Evolutionary conservation across 2,113 vertebrate genomes (phyloP).

Genomic region (Gymnarchus niloticus): DNA sequence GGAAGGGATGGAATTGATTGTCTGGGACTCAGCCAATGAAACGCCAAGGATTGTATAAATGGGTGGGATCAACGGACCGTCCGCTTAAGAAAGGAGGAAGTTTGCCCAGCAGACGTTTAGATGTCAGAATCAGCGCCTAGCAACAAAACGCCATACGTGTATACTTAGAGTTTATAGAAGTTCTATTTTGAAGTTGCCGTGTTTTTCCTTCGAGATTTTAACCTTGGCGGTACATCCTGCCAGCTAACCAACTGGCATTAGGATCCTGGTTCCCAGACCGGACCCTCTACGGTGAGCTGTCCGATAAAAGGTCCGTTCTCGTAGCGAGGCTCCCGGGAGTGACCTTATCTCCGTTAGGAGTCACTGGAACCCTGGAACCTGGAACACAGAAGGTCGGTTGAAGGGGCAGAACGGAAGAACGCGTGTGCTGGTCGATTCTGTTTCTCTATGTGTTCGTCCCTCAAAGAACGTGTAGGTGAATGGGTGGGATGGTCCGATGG

Average conservation of each 20-base stretch:
- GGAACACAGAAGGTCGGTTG: not conserved
- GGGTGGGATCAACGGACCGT: constrained; percentile 29
- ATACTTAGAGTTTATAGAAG: not conserved
- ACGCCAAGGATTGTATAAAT: not conserved
- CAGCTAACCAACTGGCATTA: not conserved
- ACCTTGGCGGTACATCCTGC: not conserved
- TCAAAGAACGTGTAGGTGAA: not conserved
- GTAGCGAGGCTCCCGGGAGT: not conserved
- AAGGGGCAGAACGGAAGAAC: not conserved
- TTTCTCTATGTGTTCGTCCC: too few relatives aligned
- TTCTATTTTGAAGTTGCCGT: not conserved
- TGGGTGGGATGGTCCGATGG: not conserved
- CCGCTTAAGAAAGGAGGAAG: constrained; percentile 20
- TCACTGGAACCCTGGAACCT: too few relatives aligned
- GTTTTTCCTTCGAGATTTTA: not conserved
- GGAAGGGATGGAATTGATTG: not conserved
- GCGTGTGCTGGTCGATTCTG: not conserved
- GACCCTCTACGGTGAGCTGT: not conserved
- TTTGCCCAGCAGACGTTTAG: constrained; percentile 6
- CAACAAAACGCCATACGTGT: not conserved
- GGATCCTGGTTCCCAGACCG: not conserved
- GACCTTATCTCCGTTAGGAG: not conserved
- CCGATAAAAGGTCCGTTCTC: not conserved
- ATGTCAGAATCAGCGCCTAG: not conserved
- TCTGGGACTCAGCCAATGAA: constrained; percentile 43